Conservation (phyloP, 2,113 vertebrate genomes). For the Eudyptes chrysolophus region DNA sequence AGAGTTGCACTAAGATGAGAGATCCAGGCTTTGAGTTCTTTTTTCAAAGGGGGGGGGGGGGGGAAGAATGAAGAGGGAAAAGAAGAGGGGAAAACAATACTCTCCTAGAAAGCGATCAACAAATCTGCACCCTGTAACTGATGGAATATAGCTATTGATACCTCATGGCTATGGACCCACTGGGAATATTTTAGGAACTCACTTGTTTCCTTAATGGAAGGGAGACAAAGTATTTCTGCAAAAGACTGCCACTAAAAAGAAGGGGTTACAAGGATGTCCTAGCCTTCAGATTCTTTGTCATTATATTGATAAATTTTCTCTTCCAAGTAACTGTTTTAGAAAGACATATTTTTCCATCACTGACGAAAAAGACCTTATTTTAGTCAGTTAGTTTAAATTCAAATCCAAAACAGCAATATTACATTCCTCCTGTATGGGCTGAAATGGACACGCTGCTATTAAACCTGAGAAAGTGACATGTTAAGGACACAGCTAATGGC, state of each 20-base stretch:
- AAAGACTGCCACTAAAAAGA: not conserved
- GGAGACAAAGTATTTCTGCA: not conserved
- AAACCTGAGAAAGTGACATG: not conserved
- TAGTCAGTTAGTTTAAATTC: not conserved
- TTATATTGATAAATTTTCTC: not conserved
- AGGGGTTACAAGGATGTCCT: not conserved
- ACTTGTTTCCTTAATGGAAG: not conserved
- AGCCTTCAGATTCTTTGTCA: not conserved
- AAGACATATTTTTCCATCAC: not conserved
- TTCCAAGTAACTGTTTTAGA: not conserved
- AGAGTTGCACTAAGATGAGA: not conserved
- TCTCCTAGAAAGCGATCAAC: not conserved
- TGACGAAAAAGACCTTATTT: not conserved
- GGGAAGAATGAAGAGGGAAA: not conserved
- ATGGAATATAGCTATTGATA: not conserved
- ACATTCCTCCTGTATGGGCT: not conserved
- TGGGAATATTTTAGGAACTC: not conserved
- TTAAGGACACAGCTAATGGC: not conserved
- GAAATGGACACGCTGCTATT: rapidly evolving
- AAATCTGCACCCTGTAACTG: not conserved
- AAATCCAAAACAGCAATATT: not conserved
- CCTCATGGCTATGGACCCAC: not conserved
- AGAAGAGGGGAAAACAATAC: not conserved
- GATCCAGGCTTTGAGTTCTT: not conserved
- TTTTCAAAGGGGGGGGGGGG: not conserved